Evolutionary conservation across 2,797 vertebrate species (phyloP).

Genomic region (Amniataba percoides): DNA sequence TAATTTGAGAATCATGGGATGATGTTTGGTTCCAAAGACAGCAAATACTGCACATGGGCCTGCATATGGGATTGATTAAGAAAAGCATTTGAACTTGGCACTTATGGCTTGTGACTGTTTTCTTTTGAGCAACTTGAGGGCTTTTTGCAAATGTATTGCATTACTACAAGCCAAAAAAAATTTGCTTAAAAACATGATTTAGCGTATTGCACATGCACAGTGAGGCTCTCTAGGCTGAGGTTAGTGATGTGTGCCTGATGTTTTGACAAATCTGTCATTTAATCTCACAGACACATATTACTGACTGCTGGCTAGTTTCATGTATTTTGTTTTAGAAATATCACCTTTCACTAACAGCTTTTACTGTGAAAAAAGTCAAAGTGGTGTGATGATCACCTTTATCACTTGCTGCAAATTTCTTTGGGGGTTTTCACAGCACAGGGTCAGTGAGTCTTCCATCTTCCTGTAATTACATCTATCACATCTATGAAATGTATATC

Average conservation of each 20-base stretch:
- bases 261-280: too few relatives aligned
- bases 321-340: background rate
- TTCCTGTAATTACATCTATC: background rate
- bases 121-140: background rate
- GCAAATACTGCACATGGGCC: background rate
- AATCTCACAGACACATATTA: background rate
- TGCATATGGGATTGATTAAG: slow-evolving; percentile 23
- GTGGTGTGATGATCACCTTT: slow-evolving; percentile 5
- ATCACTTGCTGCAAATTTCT: background rate
- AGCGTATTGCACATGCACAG: background rate
- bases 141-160: background rate
- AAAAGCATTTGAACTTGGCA: background rate
- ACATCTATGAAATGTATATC: background rate
- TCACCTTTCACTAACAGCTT: background rate
- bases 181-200: background rate
- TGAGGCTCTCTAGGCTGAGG: background rate
- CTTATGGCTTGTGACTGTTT: background rate
- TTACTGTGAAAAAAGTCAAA: background rate
- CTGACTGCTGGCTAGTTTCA: too few relatives aligned
- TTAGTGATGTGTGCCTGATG: too few relatives aligned
- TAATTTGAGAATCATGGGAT: slow-evolving; percentile 25
- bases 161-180: background rate
- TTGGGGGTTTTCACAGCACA: background rate
- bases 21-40: slow-evolving; percentile 11
- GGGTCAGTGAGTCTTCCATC: background rate